These are phyloP conservation scores for Ctenosaura bakeri DNA, from an alignment of 2,797 vertebrate genomes.

Conservation along the genomic window DNA sequence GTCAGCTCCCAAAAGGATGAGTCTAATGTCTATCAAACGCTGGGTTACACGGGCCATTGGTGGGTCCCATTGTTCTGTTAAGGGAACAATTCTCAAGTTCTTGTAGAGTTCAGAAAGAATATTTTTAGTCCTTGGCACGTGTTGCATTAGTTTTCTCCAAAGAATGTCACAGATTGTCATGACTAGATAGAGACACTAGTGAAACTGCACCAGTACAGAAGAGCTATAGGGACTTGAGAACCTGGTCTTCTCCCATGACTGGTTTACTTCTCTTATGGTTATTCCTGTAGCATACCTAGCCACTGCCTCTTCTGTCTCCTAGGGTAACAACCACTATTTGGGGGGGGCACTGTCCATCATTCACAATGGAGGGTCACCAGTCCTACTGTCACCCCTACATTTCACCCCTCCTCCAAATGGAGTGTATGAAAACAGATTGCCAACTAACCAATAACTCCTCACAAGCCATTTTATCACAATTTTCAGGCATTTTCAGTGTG, in stretches of 20 bases:
- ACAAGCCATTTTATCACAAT: too few species aligned
- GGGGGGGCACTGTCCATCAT: too few species aligned
- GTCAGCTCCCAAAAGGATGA: not conserved
- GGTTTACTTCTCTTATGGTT: not conserved
- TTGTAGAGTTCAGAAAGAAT: not conserved
- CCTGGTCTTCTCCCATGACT: not conserved
- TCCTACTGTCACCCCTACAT: too few species aligned
- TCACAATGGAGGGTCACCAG: too few species aligned
- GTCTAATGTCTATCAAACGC: not conserved
- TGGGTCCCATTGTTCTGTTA: not conserved
- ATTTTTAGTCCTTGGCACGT: not conserved
- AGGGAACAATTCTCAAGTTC: not conserved
- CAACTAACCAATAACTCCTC: too few species aligned
- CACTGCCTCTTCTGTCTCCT: not conserved
- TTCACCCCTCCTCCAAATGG: too few species aligned
- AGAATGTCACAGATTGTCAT: not conserved
- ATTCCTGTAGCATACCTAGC: not conserved
- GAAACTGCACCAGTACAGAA: not conserved
- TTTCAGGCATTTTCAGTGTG: too few species aligned
- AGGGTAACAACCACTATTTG: too few species aligned
- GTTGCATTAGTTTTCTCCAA: not conserved
- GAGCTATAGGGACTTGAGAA: not conserved
- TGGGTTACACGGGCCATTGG: not conserved
- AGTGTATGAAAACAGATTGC: too few species aligned
- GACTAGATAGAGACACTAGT: not conserved